Base-by-base conservation (phyloP, 2,888 invertebrate genomes). In the Acronicta psi region DNA sequence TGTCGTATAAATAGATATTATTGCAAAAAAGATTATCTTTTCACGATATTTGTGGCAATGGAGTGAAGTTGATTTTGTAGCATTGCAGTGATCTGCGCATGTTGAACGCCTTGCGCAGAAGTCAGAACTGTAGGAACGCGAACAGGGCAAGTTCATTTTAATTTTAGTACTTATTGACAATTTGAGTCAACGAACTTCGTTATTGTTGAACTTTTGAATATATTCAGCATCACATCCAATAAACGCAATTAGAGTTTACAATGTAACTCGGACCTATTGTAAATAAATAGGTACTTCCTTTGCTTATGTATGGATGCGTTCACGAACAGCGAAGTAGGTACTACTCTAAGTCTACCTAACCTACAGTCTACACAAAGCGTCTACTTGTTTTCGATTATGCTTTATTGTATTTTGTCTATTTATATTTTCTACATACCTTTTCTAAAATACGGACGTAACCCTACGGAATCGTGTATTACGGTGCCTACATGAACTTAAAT, bases 41-140 rank as follows among this genome's bases (percentile, higher is more conserved):
- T 83, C 82, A 81, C 84, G 77, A 80, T 83, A 82, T 80, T 79
- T 79, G 72, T 81, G 79, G 79, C 79, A 80, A 86, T 83, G 77
- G 81, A 84, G 84, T 88, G 88, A 91, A 90, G 89, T 92, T 90
- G 85, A 86, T 86, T 90, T 91, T 92, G 92, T 90, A 87, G 92
- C 91, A 92, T 80, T 93, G 93, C 93, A 88, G 93, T 87, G 87
- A 86, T 88, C 87, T 92, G 93, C 93, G 93, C 93, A 93, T 92
- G 92, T 88, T 85, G 84, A 75, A 80, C 75, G 80, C 80, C 83
- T 82, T 91, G 93, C 93, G 93, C 93, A 93, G 86, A 83, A 81
- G 82, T 75, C 93, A 93, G 86, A 83, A 81, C 83, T 75, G 82
- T 84, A 75, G 77, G 78, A 84, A 63, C 75, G 59, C 41, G 55